These are phyloP conservation scores for Falco peregrinus DNA, from an alignment of 2,797 vertebrate species.

Conservation along the genomic window DNA sequence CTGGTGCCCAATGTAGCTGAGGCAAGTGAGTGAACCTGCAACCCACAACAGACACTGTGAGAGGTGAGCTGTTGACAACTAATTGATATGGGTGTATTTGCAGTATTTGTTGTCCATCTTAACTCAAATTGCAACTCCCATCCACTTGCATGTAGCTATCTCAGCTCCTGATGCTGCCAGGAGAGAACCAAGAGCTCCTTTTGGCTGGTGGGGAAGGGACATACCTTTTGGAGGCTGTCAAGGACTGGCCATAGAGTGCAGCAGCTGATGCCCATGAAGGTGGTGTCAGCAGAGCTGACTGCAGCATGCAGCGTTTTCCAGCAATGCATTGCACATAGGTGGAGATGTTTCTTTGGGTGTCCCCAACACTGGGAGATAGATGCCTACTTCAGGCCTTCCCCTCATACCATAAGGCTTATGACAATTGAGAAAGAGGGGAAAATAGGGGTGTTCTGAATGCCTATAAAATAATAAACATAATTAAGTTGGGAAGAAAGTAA, in stretches of 20 bases:
- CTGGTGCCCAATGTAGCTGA: no score
- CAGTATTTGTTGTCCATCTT: no score
- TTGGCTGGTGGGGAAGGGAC: neutral
- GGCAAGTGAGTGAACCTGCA: no score
- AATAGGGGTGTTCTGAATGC: neutral
- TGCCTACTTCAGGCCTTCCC: neutral
- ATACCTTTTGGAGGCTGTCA: neutral
- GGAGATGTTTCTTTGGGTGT: neutral
- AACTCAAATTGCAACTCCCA: no score
- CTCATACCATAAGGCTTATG: neutral
- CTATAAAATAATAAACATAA: neutral
- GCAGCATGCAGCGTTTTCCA: neutral
- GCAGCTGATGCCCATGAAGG: neutral
- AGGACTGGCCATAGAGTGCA: neutral
- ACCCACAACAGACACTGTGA: no score
- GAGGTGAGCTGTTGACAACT: no score
- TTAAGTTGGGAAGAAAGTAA: neutral
- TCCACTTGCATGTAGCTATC: rapidly evolving
- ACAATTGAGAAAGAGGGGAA: neutral
- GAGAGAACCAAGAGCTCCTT: neutral
- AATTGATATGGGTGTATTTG: no score
- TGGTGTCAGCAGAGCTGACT: neutral
- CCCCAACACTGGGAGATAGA: neutral
- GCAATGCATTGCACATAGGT: rapidly evolving
- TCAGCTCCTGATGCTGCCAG: neutral